Base-by-base conservation (phyloP, 2,797 vertebrate species). In the Cyclopterus lumpus region DNA sequence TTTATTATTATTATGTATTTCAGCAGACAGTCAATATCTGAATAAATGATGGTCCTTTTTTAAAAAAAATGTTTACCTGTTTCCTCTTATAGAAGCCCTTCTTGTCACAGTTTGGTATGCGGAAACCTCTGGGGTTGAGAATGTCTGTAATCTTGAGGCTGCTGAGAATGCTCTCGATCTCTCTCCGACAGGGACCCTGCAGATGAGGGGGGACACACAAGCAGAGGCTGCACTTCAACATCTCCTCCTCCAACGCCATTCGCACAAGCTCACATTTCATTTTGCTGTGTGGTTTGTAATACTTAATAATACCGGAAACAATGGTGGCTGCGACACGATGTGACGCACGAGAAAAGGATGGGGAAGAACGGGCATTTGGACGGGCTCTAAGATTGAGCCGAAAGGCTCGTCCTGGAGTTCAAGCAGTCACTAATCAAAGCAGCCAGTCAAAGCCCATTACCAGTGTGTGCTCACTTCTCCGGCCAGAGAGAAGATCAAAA, bases 81-180 rank as follows among this genome's bases (percentile, higher is more conserved):
- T 97, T 99, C 92, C 97, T 99, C 95, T 98, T 99, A 90, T 99
- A 99, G 91, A 98, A 99, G 1, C 97, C 97, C 82, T 96, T 99
- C 91, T 96, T 97, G 94, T 99, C 97, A 89, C 97, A 99, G 93
- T 99, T 99, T 81, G 97, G 97, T 90, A 99, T 97, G 93, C 96
- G 96, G 81, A 98, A 91, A 26, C 95, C 95, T 87, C 95, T 92
- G 40, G 96, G 97, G 86, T 95, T 97, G 82, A 99, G 94, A 76
- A 95, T 94, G 71, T 97, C 95, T 81, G 95, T 91, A 83, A 96
- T 96, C 93, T 98, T 99, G 53, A 99, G 91, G 79, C 93, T 95
- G 86, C 95, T 96, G 90, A 99, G 93, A 16, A 97, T 96, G 80
- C 95, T 96, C 76, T 98, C 97, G 89, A 99, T 97, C 90, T 98